Base-by-base conservation (phyloP, 2,888 invertebrate species). In the Drymonia ruficornis region DNA sequence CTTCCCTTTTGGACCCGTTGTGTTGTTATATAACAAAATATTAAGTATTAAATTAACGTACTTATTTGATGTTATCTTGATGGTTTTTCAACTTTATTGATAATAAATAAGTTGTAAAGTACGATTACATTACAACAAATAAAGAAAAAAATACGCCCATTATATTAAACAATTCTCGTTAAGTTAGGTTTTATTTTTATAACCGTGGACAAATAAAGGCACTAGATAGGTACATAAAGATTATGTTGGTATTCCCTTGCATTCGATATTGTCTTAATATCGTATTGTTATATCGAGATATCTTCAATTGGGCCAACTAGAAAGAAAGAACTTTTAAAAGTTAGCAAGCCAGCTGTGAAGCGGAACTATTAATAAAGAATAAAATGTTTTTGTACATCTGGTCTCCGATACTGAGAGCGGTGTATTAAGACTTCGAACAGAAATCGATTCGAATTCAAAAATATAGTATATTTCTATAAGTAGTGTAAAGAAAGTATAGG, bases 361-460 rank as follows among this genome's bases (percentile, higher is more conserved):
- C 38, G 38, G 52, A 54, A 55, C 58, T 63, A 49, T 56, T 55
- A n/a, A n/a, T n/a, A 60, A 50, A 55, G 16, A 42, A 55, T 51
- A 55, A 53, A 55, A 61, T 50, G 57, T 63, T 64, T 64, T 55
- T 57, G 67, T 61, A 59, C 70, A 71, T 67, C 66, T 71, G 70
- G 43, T 49, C 66, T 63, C 56, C 62, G 58, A 50, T 61, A 63
- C 63, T 65, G 64, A 63, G 60, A 53, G 52, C 18, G 56, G 53
- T 55, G 63, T 66, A 65, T 66, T 66, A 42, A 38, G 16, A 44
- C 43, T 44, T 44, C 23, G 43, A 18, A 43, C 18, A 18, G 15
- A 43, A 18, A 18, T 43, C 43, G 12, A 44, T 44, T 23, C 18
- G 13, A 4, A 23, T 23, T 23, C 23, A 6, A 12, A 12, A 23